Evolutionary conservation across 64 coral and sea anemone genomes (phyloP), one percentile per base, ranked within the genome.

Genomic region (Montipora foliosa): DNA sequence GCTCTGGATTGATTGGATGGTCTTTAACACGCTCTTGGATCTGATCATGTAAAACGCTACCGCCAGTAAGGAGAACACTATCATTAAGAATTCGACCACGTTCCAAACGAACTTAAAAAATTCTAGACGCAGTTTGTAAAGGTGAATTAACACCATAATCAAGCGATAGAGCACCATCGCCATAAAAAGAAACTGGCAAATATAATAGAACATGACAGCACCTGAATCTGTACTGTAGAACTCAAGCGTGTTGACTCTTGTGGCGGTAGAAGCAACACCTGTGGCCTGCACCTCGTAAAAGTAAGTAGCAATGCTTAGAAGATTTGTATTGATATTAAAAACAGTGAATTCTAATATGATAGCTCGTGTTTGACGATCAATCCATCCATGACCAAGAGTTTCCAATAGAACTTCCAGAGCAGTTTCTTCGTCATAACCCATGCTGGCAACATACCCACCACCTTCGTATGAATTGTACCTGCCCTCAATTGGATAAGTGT

Each of bases 151-250:
- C 57, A 62, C 44, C 25, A 82, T 2, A 13, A 82, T 82, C 20
- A 82, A 82, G 55, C 62, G 44, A 62, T 62, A 82, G 44, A 82
- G 57, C 4, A 64, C 79, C 79, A 82, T 82, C 3, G 57, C 79
- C 53, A 82, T 62, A 22, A 82, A 82, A 15, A 82, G 79, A 45
- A 82, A 82, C 25, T 82, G 79, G 10, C 79, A 82, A 15, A 82
- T 64, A 9, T 62, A 57, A 15, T 82, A 82, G 25, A 82, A 82
- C 79, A 82, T 61, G 21, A 82, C 13, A 15, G 79, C 20, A 4
- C 55, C 79, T 62, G 79, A 82, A 11, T 82, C 79, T 62, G 79
- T 82, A 7, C 24, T 82, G 57, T 82, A 82, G 9, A 82, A 44
- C 57, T 82, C 79, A 22, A 82, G 55, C 8, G 79, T 82, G 21